These are phyloP conservation scores for Psittacula cyanocephala DNA, from an alignment of 2,113 vertebrate species.

Conservation along the genomic window DNA sequence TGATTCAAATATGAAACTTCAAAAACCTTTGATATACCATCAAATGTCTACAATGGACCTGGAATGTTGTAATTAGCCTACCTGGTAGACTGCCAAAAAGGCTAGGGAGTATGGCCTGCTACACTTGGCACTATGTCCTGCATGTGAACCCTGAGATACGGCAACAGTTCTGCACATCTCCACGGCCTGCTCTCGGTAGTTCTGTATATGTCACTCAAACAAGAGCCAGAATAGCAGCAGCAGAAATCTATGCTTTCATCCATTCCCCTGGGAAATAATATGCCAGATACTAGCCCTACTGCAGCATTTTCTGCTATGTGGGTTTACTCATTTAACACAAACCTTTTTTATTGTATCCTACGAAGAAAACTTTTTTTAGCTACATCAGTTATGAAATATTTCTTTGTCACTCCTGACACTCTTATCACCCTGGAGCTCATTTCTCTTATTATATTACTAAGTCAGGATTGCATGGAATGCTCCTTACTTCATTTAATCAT, in stretches of 20 bases:
- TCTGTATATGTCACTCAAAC: neutral
- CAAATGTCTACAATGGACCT: neutral
- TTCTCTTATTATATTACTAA: neutral
- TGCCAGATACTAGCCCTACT: neutral
- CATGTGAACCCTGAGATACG: neutral
- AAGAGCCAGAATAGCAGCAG: neutral
- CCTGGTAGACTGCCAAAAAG: neutral
- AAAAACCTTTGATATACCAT: neutral
- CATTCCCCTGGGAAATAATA: neutral
- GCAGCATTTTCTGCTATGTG: neutral
- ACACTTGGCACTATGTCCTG: neutral
- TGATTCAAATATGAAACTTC: neutral
- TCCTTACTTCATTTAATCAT: neutral
- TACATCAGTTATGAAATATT: neutral
- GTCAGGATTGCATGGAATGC: neutral
- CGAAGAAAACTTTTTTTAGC: neutral
- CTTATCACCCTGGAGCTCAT: neutral
- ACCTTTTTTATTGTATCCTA: conserved; percentile 80
- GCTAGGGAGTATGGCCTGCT: neutral
- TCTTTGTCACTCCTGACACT: neutral
- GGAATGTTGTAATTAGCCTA: neutral
- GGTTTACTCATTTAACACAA: conserved; percentile 70
- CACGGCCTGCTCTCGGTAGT: neutral
- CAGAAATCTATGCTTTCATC: neutral
- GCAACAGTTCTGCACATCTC: neutral